A percentile compares a stretch with the other conserved stretches of the same genome.
Conservation (phyloP, 2,888 invertebrate genomes). For the Leptarthrus brevirostris region DNA sequence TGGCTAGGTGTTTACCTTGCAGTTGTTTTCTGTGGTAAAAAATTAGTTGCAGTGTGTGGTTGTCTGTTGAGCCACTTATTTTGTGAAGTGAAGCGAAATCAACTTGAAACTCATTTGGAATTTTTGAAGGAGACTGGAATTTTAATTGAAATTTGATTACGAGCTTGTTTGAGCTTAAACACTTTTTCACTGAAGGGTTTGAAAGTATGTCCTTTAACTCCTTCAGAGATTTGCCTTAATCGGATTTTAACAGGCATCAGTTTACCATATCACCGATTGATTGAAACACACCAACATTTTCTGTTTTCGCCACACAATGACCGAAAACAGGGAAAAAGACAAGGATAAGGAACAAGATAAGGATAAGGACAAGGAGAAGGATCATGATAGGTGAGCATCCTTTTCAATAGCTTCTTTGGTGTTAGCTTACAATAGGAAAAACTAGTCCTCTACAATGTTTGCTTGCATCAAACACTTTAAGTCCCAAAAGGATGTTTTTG, state of each 20-base stretch:
- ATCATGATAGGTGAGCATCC: conserved; percentile 36
- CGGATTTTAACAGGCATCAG: too few relatives aligned
- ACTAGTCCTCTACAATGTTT: not conserved
- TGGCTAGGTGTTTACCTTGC: conserved; percentile 16
- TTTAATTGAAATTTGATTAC: conserved; percentile 6
- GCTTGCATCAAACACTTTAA: not conserved
- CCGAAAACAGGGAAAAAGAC: conserved; percentile 25
- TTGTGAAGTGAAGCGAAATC: not conserved
- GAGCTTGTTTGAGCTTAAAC: not conserved
- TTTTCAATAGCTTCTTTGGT: not conserved
- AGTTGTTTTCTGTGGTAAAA: conserved; percentile 2
- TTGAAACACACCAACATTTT: conserved; percentile 10
- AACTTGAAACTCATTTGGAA: not conserved
- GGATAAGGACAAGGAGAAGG: conserved; percentile 30
- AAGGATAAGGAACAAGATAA: conserved; percentile 23
- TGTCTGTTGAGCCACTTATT: not conserved
- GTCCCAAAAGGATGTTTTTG: not conserved
- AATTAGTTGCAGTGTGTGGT: not conserved
- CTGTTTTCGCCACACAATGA: conserved; percentile 27
- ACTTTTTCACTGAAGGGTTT: not conserved
- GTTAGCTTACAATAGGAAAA: not conserved
- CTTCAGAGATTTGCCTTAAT: not conserved
- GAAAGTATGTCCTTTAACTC: not conserved
- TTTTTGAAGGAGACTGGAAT: not conserved
- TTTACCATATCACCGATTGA: too few relatives aligned